Percentiles rank a stretch among this genome's conserved stretches.
Evolutionary conservation across 2,888 invertebrate genomes (phyloP).

Genomic region (Netelia inedita): DNA sequence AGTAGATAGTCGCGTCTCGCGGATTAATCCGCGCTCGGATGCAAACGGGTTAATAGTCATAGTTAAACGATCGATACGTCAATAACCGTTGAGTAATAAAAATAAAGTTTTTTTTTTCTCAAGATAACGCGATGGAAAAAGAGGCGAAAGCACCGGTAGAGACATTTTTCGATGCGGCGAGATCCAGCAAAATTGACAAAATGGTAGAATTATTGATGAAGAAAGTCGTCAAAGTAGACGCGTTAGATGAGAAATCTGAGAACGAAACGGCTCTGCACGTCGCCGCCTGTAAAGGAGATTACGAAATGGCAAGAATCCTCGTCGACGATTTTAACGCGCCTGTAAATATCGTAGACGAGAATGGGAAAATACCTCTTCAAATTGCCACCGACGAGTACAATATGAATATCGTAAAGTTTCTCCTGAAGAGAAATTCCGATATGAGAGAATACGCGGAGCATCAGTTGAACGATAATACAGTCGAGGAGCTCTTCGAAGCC

Average conservation of each 20-base stretch:
- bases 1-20: too few relatives aligned
- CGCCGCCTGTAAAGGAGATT: constrained; percentile 8
- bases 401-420: constrained; percentile 19
- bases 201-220: constrained; percentile 14
- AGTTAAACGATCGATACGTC: too few relatives aligned
- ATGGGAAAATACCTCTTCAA: constrained; percentile 3
- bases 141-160: background rate
- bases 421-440: constrained; percentile 6
- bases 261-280: constrained; percentile 22
- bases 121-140: constrained; percentile 13
- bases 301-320: background rate
- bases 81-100: too few relatives aligned
- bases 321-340: constrained; percentile 17
- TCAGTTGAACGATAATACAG: constrained; percentile 8
- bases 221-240: background rate
- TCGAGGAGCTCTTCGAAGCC: constrained; percentile 21
- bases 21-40: too few relatives aligned
- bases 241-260: background rate
- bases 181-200: background rate
- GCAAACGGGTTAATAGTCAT: too few relatives aligned
- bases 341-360: constrained; percentile 2
- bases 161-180: constrained; percentile 18
- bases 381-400: constrained; percentile 21
- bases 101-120: background rate
- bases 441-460: constrained; percentile 2